Evolutionary conservation across 2,888 invertebrate genomes (phyloP), one percentile per base, ranked within the genome.

Genomic region (Lithosia quadra): DNA sequence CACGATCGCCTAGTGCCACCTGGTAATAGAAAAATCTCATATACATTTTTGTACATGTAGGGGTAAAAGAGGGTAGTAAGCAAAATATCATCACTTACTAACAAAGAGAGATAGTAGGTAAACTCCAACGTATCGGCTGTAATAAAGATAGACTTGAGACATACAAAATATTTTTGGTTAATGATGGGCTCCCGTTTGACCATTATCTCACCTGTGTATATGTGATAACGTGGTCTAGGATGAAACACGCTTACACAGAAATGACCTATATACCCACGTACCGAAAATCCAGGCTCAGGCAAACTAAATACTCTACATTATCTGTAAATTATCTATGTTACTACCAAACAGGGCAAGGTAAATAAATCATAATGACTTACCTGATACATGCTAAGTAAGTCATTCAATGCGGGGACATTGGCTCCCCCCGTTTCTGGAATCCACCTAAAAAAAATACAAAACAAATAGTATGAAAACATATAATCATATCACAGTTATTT

Each of bases 361-460:
- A 18, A 15, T 60, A 60, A 39, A 43, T 21, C 1, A 33, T 60
- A 4, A n/a, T 21, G 13, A 43, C 18, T 75, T 69, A 99, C 97
- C 79, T 97, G 97, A 96, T 98, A 97, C 96, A 92, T 97, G 88
- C 96, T 96, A 1, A 99, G 93, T 15, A 99, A 94, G 84, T 99
- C 98, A 89, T 99, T 99, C 53, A 99, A 90, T 0, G 99, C 99
- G 0, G 99, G 99, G 61, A 99, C 96, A 91, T 99, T 99, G 1
- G 98, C 96, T 1, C 99, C 99, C 3, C 97, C 97, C 0, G 97
- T 97, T 88, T 98, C 98, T 0, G 99, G 99, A 95, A 98, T 97
- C 98, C 98, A 99, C 97, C 97, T 95, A n/a, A 7, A 65, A 53
- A 3, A n/a, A n/a, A n/a, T n/a, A n/a, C n/a, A n/a, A n/a, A 24